Percentiles rank a stretch among this genome's conserved stretches.
phyloP scores from a whole-genome alignment of 64 coral and sea anemone genomes.

The Cladopsammia gracilis region DNA sequence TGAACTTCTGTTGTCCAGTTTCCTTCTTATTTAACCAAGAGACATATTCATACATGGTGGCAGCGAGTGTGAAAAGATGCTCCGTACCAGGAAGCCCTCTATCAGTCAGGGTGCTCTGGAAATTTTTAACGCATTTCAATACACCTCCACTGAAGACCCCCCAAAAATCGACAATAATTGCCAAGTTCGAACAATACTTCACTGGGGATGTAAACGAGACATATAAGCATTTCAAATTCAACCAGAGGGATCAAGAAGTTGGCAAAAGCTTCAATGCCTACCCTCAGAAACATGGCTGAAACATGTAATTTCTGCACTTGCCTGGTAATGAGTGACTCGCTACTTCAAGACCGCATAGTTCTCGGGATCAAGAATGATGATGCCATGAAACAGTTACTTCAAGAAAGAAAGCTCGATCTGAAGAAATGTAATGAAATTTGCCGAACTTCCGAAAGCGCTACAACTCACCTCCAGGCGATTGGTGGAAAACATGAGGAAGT shows the following conservation, averaged over 20 bases:
- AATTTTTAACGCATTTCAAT: slow-evolving; percentile 29
- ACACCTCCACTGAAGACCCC: not conserved
- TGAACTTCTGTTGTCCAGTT: no score
- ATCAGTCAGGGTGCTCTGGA: slow-evolving; percentile 8
- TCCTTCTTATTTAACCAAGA: not conserved
- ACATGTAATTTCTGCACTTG: slow-evolving; percentile 77
- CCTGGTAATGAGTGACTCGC: slow-evolving; percentile 19
- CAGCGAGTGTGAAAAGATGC: not conserved
- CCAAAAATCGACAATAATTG: slow-evolving; percentile 42
- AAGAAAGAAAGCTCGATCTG: not conserved
- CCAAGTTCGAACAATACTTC: slow-evolving; percentile 56
- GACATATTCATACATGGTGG: slow-evolving; percentile 32
- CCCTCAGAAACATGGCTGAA: slow-evolving; percentile 59
- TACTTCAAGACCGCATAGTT: slow-evolving; percentile 26
- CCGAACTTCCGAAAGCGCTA: not conserved
- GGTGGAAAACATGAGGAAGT: not conserved
- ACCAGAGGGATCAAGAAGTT: slow-evolving; percentile 54
- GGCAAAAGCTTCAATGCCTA: slow-evolving; percentile 60
- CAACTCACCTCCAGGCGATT: not conserved
- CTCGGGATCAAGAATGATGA: slow-evolving; percentile 22
- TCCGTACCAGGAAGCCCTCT: slow-evolving; percentile 31
- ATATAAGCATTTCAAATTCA: slow-evolving; percentile 67
- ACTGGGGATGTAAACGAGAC: slow-evolving; percentile 49
- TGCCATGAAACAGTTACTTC: not conserved
- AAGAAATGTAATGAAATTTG: not conserved